Evolutionary conservation across 2,113 vertebrate species (phyloP).

Genomic region (Oryzias curvinotus): DNA sequence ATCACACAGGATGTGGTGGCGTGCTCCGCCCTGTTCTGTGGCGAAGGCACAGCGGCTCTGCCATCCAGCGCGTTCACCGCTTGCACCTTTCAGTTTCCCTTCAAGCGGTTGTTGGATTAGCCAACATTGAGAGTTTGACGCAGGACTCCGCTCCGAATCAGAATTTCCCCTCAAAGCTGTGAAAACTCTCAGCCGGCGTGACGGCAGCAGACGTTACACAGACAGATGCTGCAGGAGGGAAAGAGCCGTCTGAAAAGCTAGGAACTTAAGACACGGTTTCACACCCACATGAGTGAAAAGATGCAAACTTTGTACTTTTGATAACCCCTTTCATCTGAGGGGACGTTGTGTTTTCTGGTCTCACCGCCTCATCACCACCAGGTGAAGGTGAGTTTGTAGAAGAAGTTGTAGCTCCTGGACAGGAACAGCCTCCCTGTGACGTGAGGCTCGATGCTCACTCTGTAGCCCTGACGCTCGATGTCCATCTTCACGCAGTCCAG

Average conservation of each 20-base stretch:
- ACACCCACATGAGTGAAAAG: too few relatives aligned
- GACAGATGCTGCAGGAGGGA: not conserved
- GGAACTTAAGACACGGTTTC: too few relatives aligned
- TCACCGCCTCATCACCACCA: constrained; percentile 84
- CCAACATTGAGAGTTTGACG: not conserved
- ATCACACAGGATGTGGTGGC: too few relatives aligned
- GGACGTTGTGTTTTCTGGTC: not conserved
- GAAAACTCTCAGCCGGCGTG: not conserved
- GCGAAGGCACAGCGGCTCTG: not conserved
- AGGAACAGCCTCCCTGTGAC: constrained; percentile 75
- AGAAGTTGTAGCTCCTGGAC: constrained; percentile 74
- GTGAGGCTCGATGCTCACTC: constrained; percentile 64
- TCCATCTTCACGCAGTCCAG: constrained; percentile 88
- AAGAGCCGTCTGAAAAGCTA: not conserved
- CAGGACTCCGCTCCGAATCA: not conserved
- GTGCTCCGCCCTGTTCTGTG: not conserved
- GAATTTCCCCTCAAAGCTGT: constrained; percentile 1
- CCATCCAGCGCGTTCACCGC: not conserved
- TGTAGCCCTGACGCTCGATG: constrained; percentile 84
- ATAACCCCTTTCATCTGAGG: too few relatives aligned
- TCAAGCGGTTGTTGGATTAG: not conserved
- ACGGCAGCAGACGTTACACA: not conserved
- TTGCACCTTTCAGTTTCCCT: not conserved
- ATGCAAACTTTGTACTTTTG: too few relatives aligned
- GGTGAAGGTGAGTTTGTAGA: constrained; percentile 84